Conservation (phyloP, 2,797 vertebrate species). For the Falco peregrinus region DNA sequence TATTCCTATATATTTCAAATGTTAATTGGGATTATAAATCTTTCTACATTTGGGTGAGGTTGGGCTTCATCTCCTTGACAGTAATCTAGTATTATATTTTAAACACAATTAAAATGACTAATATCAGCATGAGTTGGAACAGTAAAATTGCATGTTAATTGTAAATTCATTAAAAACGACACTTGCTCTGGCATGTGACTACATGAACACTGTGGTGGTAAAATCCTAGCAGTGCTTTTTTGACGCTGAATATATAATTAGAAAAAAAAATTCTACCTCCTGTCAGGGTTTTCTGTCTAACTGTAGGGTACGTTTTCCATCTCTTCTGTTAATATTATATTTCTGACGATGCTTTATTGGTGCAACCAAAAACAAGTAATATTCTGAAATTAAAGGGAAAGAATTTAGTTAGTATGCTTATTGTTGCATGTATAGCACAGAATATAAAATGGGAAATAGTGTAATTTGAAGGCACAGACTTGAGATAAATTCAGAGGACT, state of each 20-base stretch:
- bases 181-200: conserved; percentile 71
- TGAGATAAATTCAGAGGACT: not conserved
- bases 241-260: conserved; percentile 67
- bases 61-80: conserved; percentile 31
- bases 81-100: conserved; percentile 43
- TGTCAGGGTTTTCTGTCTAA: conserved; percentile 57
- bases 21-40: conserved; percentile 71
- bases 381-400: conserved; percentile 2
- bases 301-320: conserved; percentile 13
- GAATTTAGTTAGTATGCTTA: not conserved
- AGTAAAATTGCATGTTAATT: conserved; percentile 70
- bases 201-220: conserved; percentile 47
- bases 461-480: not conserved
- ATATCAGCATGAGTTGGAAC: conserved; percentile 42
- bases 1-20: conserved; percentile 57
- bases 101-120: conserved; percentile 51
- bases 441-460: not conserved
- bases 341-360: conserved; percentile 22
- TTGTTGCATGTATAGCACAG: not conserved
- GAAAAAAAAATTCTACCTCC: conserved; percentile 50
- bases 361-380: not conserved
- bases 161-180: conserved; percentile 69
- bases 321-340: conserved; percentile 44
- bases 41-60: not conserved
- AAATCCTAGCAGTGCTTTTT: conserved; percentile 65